phyloP scores from a whole-genome alignment of 2,797 vertebrate genomes.

The Xiphorhynchus erythropygius region DNA sequence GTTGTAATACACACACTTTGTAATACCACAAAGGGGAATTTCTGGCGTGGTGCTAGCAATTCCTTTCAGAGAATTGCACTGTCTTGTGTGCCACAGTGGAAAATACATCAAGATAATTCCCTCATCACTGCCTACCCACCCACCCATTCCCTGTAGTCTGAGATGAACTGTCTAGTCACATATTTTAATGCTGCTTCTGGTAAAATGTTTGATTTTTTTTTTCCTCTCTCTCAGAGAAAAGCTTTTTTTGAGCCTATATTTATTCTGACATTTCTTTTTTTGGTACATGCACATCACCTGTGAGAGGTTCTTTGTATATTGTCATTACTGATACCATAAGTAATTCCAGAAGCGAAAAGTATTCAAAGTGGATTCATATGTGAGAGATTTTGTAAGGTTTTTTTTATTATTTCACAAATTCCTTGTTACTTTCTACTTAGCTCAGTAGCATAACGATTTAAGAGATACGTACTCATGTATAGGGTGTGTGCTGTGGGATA shows the following conservation, averaged over 20 bases:
- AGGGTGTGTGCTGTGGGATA: background rate
- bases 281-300: background rate
- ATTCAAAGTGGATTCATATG: background rate
- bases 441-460: slow-evolving; percentile 6
- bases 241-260: slow-evolving; percentile 38
- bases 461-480: background rate
- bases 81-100: slow-evolving; percentile 29
- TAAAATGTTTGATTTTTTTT: slow-evolving; percentile 24
- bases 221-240: background rate
- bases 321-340: background rate
- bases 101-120: slow-evolving; percentile 45
- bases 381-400: background rate
- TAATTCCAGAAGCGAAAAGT: slow-evolving; percentile 2
- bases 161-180: slow-evolving; percentile 49
- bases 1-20: background rate
- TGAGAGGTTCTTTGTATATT: slow-evolving; percentile 1
- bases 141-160: slow-evolving; percentile 27
- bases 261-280: slow-evolving; percentile 52
- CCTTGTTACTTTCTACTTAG: slow-evolving; percentile 2
- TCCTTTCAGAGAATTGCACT: slow-evolving; percentile 51
- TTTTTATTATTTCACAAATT: slow-evolving; percentile 29
- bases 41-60: slow-evolving; percentile 22
- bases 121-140: slow-evolving; percentile 29
- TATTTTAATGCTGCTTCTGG: slow-evolving; percentile 37
- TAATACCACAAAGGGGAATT: slow-evolving; percentile 49